Base-by-base conservation (phyloP, 2,888 invertebrate species). In the Metacarcinus magister region DNA sequence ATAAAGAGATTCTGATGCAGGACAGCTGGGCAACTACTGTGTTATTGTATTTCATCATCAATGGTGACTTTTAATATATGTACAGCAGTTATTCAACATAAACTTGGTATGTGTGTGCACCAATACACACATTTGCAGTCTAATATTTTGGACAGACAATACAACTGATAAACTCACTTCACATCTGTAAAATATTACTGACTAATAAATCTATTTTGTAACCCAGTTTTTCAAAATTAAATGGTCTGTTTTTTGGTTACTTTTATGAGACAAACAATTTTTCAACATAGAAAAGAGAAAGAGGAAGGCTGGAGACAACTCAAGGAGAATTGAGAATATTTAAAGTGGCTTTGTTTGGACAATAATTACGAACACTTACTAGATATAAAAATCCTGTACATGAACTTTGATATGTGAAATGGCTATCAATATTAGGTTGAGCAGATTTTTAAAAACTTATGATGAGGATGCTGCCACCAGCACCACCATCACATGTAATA, bases 31-130 rank as follows among this genome's bases (percentile, higher is more conserved):
- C 3, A 39, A 87, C 39, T 32, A 87, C 82, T 32, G 82, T 82
- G 82, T 82, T 87, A 87, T 39, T 39, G 39, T 75, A 75, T 87
- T 67, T 87, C 87, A 87, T 87, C 87, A 7, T 87, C 16, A 39
- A 16, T 16, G 8, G 87, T 87, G 19, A 60, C 10, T 39, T 39
- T 87, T 87, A 87, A n/a, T 39, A 39, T 87, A 87, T 87, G 32
- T 87, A 87, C 87, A 87, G 39, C 28, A 75, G 4, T 23, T 75
- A n/a, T 75, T 75, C 2, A 75, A 75, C 28, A 28, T 28, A 28
- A 2, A 75, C n/a, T 8, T 7, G 8, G 28, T 75, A 28, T 28
- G n/a, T 28, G n/a, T 75, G 28, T 28, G 75, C 75, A 75, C 8
- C 75, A 75, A 75, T n/a, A 28, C 75, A 75, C n/a, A 75, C 28